Conservation (phyloP, 2,888 invertebrate genomes). For the Sphaerophoria taeniata region DNA sequence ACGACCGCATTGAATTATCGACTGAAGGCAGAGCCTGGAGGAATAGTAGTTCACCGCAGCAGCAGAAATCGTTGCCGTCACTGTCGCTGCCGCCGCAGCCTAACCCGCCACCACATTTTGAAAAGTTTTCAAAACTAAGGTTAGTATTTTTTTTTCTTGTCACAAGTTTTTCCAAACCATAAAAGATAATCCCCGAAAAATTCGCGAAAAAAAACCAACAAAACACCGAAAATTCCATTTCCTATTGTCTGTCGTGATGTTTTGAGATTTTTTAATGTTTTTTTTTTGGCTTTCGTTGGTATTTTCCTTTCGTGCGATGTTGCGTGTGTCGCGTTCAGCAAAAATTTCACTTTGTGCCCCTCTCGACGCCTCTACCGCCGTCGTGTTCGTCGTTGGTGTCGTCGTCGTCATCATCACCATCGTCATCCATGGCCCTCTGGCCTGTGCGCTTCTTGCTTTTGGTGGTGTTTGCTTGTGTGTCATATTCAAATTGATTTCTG, state of each 20-base stretch:
- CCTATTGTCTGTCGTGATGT: neutral
- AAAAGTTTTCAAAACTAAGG: slow-evolving; percentile 64
- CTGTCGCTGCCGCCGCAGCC: slow-evolving; percentile 5
- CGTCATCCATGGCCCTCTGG: slow-evolving; percentile 18
- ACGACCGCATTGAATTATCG: slow-evolving; percentile 38
- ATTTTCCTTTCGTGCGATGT: slow-evolving; percentile 14
- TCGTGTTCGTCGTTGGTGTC: slow-evolving; percentile 3
- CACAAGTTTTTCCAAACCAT: slow-evolving; percentile 29
- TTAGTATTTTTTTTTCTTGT: slow-evolving; percentile 46
- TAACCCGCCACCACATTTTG: slow-evolving; percentile 39
- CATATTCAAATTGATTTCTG: slow-evolving; percentile 60
- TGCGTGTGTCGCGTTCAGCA: slow-evolving; percentile 64
- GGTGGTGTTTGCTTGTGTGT: slow-evolving; percentile 46
- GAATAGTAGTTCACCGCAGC: slow-evolving; percentile 24
- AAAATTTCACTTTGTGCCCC: slow-evolving; percentile 59
- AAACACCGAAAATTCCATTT: neutral
- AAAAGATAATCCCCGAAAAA: neutral
- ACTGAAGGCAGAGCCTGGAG: slow-evolving; percentile 22
- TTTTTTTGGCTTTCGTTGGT: neutral
- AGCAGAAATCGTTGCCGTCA: no score
- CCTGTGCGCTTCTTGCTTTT: slow-evolving; percentile 22
- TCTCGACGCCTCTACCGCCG: no score
- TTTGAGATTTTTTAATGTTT: neutral
- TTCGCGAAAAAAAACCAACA: neutral
- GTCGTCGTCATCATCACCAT: slow-evolving; percentile 43